Evolutionary conservation across 2,888 invertebrate species (phyloP), one percentile per base, ranked within the genome.

Genomic region (Drosophila rellima): DNA sequence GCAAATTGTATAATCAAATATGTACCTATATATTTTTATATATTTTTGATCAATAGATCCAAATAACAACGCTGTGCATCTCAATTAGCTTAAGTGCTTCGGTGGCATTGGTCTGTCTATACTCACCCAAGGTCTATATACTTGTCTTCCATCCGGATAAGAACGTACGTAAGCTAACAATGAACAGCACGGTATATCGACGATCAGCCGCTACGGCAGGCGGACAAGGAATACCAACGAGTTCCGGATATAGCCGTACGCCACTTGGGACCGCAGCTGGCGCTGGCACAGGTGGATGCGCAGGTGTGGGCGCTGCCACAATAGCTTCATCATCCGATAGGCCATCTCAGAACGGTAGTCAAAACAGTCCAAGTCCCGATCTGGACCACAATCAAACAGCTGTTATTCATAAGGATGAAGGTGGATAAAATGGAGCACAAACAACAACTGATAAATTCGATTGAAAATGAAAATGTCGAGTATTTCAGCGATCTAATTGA

Each of bases 81-180:
- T 96, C 96, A 88, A 94, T 96, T 70, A 96, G 95, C 88, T 94
- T 96, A 79, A 96, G 96, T 85, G 96, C 96, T 47, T 95, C 95
- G 0, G 96, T 96, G 8, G 95, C 95, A 1, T 93, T 96, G 20
- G 94, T 95, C 55, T 96, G 96, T 84, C 93, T 96, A 39, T 96
- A 96, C 91, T 95, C 95, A 0, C 96, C 96, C 1, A 96, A 96
- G 92, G 94, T 96, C 20, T 96, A 96, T 92, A 94, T 96, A 74
- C 95, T 96, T 13, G 93, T 96, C 11, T 96, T 95, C 88, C 96
- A 96, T 91, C 96, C 96, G 0, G 95, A 96, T 91, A 96, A 96
- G 91, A 96, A 96, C 90, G 95, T 96, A 2, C 94, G 96, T 2
- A 91, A 92, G 56, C 62, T 92, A 35, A 91, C 91, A 1, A 91